These are phyloP conservation scores for Zosterops hypoxanthus DNA, from an alignment of 2,113 vertebrate genomes.

Conservation along the genomic window DNA sequence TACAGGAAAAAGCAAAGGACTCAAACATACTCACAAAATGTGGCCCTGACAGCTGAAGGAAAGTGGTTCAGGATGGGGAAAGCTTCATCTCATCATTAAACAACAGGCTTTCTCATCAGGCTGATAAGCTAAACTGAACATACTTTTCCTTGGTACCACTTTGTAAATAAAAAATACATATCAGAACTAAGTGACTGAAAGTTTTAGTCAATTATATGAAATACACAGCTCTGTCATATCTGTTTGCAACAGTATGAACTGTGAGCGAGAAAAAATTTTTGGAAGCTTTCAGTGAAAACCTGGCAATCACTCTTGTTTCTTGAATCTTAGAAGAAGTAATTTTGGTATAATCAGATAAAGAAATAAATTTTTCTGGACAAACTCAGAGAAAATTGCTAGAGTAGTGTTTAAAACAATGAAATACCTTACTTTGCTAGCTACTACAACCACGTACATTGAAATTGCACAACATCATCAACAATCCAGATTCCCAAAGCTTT, in stretches of 20 bases:
- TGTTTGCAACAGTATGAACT: not conserved
- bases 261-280: not conserved
- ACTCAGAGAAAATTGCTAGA: not conserved
- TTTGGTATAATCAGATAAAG: not conserved
- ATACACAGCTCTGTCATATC: not conserved
- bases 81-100: not conserved
- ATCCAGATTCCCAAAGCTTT: not conserved
- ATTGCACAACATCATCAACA: not conserved
- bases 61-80: not conserved
- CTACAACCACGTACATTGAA: not conserved
- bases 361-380: not conserved
- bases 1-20: not conserved
- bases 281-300: constrained; percentile 2
- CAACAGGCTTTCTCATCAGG: not conserved
- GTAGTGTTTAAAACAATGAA: not conserved
- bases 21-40: not conserved
- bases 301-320: not conserved
- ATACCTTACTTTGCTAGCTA: not conserved
- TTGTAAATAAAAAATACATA: not conserved
- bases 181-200: not conserved
- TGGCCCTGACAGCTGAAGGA: constrained; percentile 15
- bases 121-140: not conserved
- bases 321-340: constrained; percentile 1
- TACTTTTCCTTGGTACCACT: not conserved
- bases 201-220: not conserved